A percentile compares a stretch with the other conserved stretches of the same genome.
phyloP scores from a whole-genome alignment of 2,888 invertebrate species.

The Anorthoa munda region DNA sequence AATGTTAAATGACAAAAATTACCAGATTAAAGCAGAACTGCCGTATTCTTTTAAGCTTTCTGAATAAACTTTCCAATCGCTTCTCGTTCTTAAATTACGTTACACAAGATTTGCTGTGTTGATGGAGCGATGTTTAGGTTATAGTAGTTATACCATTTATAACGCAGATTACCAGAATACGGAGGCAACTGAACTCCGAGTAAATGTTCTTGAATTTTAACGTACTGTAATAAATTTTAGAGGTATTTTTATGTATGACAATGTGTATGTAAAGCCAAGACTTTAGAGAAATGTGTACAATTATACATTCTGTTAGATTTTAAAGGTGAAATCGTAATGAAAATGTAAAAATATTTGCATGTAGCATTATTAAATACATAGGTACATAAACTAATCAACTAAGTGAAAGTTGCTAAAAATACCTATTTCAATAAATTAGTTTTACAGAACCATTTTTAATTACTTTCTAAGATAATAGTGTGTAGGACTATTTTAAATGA shows the following conservation, averaged over 20 bases:
- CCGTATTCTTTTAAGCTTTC: neutral
- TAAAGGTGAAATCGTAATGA: neutral
- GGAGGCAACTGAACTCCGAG: constrained; percentile 53
- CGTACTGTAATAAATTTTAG: constrained; percentile 25
- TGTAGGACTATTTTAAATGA: neutral
- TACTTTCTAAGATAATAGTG: neutral
- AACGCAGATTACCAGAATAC: constrained; percentile 67
- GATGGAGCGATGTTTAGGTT: constrained; percentile 71
- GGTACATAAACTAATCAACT: too few species aligned
- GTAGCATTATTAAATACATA: too few species aligned
- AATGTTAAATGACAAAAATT: neutral
- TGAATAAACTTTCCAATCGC: constrained; percentile 40
- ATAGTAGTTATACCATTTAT: constrained; percentile 68
- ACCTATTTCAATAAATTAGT: too few species aligned
- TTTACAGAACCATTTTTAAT: too few species aligned
- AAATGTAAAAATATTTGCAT: too few species aligned
- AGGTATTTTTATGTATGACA: constrained; percentile 6
- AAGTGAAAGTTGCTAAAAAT: too few species aligned
- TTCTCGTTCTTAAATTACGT: constrained; percentile 44
- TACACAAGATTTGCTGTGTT: constrained; percentile 65
- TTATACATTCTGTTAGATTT: neutral
- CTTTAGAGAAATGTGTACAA: neutral
- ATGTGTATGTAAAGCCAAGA: neutral
- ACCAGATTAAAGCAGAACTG: too few species aligned
- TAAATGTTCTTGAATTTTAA: constrained; percentile 56